Base-by-base conservation (phyloP, 2,888 invertebrate species). In the Dynastes maya region DNA sequence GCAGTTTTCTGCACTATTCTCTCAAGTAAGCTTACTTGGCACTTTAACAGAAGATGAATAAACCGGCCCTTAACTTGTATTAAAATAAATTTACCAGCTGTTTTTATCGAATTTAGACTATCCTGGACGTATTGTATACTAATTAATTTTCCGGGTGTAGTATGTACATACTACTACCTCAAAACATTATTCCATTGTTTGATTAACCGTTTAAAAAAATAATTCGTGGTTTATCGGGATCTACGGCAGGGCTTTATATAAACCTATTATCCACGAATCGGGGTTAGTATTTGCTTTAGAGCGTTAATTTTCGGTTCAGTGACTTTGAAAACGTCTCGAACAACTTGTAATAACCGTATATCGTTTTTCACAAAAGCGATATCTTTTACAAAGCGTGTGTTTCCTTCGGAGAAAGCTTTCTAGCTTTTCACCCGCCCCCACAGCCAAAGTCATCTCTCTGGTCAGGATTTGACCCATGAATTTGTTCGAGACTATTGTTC, bases 291-390 rank as follows among this genome's bases (percentile, higher is more conserved):
- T 68, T 68, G 68, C 68, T 45, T 11, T 27, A 68, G 16, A 68
- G 51, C 49, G 68, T 68, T 68, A 68, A 68, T 68, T 68, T 65
- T 68, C 68, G 68, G 68, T 51, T 49, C 68, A 68, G 68, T 68
- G 68, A 49, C 11, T 68, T 68, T 37, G 68, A 51, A 68, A 68
- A 68, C 68, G 68, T 22, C 49, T 27, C 22, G 68, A 76, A 76
- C 76, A 78, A 63, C 74, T 65, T 45, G 53, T 78, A 78, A 78
- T 78, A 78, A 78, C 78, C 78, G 78, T 78, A 78, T 76, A 78
- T 76, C 75, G 76, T 78, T 78, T 76, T 78, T 74, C 75, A 74
- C 74, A 78, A 78, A 78, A 78, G 75, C 49, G 11, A 78, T 74
- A 78, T 78, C 78, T 78, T 72, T 75, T 75, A 74, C 78, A 78